Evolutionary conservation across 2,113 vertebrate genomes (phyloP).

Genomic region (Eptesicus fuscus): DNA sequence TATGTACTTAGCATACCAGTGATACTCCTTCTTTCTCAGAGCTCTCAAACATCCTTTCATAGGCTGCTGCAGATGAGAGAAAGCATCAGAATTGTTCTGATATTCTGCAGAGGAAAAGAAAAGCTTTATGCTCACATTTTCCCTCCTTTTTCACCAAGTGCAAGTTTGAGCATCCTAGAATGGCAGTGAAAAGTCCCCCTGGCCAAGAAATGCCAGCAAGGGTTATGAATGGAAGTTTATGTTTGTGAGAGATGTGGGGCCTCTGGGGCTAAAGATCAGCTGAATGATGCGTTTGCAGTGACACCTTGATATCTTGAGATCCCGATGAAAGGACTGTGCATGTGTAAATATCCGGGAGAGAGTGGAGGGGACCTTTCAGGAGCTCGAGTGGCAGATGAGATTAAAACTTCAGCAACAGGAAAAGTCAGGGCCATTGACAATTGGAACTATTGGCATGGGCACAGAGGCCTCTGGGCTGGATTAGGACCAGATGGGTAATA

Average conservation of each 20-base stretch:
- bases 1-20: background rate
- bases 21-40: background rate
- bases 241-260: background rate
- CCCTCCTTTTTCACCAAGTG: background rate
- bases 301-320: background rate
- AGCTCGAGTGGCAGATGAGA: constrained; percentile 46
- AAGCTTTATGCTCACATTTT: background rate
- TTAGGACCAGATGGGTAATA: constrained; percentile 54
- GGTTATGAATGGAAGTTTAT: background rate
- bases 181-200: background rate
- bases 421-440: constrained; percentile 58
- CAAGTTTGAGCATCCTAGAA: background rate
- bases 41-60: background rate
- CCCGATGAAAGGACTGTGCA: background rate
- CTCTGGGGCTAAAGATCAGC: background rate
- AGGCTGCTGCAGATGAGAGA: background rate
- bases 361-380: background rate
- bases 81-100: background rate
- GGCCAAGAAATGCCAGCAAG: background rate
- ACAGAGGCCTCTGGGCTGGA: constrained; percentile 26
- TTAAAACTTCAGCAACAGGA: constrained; percentile 61
- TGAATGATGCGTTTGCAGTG: background rate
- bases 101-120: background rate
- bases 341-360: background rate
- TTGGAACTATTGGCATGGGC: background rate